A percentile compares a stretch with the other conserved stretches of the same genome.
phyloP scores from a whole-genome alignment of 2,888 invertebrate genomes.

The Andrena flavipes region DNA sequence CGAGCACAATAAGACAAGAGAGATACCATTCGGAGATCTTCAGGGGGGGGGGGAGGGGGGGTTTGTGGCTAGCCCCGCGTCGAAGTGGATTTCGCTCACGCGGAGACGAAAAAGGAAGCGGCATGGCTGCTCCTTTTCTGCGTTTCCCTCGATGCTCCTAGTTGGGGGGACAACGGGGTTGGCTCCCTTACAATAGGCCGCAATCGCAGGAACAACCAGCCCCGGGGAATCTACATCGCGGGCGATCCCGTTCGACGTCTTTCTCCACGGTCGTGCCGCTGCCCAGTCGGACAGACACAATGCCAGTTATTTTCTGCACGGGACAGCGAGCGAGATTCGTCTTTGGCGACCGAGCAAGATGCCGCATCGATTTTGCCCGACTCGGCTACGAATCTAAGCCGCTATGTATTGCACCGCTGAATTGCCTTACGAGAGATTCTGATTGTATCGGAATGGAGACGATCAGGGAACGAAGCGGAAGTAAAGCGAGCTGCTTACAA shows the following conservation, averaged over 20 bases:
- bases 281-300: conserved; percentile 19
- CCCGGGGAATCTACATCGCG: conserved; percentile 39
- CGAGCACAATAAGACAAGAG: background rate
- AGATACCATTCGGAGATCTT: conserved; percentile 21
- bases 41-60: background rate
- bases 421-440: no score
- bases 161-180: conserved; percentile 28
- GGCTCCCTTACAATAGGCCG: conserved; percentile 23
- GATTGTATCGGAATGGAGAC: no score
- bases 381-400: no score
- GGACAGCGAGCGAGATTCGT: conserved; percentile 14
- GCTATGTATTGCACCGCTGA: no score
- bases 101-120: background rate
- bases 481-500: no score
- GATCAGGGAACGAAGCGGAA: no score
- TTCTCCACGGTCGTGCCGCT: background rate
- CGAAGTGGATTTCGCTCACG: background rate
- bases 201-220: conserved; percentile 36
- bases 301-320: conserved; percentile 25
- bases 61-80: background rate
- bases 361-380: no score
- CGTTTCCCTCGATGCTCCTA: conserved; percentile 34
- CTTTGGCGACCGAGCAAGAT: background rate
- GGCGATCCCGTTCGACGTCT: background rate
- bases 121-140: conserved; percentile 28